Percentiles rank a stretch among this genome's conserved stretches.
These are phyloP conservation scores for Mormyrops boulengeri DNA, from an alignment of 2,797 vertebrate species.

Conservation along the genomic window DNA sequence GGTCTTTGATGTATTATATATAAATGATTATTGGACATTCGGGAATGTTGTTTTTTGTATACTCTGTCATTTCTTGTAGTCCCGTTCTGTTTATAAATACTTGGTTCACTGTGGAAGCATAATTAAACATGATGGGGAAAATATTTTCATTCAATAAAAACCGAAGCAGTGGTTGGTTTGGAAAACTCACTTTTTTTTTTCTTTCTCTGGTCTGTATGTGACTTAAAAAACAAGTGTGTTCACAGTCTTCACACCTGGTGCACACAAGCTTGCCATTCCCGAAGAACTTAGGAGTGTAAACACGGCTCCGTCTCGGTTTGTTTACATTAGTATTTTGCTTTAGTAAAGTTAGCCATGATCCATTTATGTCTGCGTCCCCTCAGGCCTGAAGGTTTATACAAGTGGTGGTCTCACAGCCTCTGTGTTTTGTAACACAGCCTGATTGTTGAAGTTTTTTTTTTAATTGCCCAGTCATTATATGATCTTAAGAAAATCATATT, in stretches of 20 bases:
- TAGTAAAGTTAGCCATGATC: neutral
- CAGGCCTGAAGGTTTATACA: neutral
- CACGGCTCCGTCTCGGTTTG: neutral
- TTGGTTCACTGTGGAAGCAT: neutral
- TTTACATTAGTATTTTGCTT: neutral
- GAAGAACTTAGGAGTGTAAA: neutral
- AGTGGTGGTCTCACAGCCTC: neutral
- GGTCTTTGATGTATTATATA: neutral
- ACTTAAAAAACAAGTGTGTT: neutral
- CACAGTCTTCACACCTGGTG: neutral
- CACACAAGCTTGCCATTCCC: neutral
- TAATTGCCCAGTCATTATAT: conserved; percentile 35
- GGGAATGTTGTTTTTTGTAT: neutral
- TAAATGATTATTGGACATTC: neutral
- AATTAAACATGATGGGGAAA: neutral
- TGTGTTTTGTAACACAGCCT: neutral
- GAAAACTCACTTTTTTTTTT: neutral
- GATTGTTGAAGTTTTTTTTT: conserved; percentile 16
- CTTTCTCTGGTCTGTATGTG: neutral
- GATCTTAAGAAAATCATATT: conserved; percentile 47
- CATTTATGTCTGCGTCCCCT: neutral
- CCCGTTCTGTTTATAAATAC: neutral
- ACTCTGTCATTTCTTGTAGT: neutral
- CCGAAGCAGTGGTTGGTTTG: neutral
- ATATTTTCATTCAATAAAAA: neutral